Conservation (phyloP, 2,888 invertebrate species). For the Yponomeuta cagnagella region DNA sequence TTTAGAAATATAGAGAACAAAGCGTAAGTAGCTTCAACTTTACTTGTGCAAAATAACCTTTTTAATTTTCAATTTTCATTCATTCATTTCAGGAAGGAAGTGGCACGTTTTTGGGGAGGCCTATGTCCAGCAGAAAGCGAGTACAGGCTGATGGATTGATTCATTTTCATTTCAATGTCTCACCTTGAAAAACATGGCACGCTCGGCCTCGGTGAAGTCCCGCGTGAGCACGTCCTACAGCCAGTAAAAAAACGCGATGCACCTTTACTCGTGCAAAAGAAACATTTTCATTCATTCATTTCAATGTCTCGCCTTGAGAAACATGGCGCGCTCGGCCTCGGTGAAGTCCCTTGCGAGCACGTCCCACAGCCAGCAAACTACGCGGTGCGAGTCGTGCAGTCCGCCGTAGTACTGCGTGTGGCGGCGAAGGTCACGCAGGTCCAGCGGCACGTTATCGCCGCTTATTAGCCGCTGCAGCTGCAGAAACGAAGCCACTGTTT, state of each 20-base stretch:
- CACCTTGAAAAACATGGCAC: conserved; percentile 90
- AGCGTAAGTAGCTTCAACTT: too few species aligned
- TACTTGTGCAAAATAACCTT: too few species aligned
- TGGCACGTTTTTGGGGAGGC: too few species aligned
- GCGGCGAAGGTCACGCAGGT: conserved; percentile 88
- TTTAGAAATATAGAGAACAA: too few species aligned
- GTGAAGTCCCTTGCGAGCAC: conserved; percentile 96
- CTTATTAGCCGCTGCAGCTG: conserved; percentile 95
- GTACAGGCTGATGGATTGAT: too few species aligned
- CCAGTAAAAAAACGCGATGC: conserved; percentile 97
- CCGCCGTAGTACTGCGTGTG: conserved; percentile 99
- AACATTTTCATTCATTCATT: too few species aligned
- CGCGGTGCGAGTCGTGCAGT: conserved; percentile 97
- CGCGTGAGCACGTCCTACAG: conserved; percentile 96
- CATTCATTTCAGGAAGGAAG: too few species aligned
- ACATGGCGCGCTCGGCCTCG: conserved; percentile 93
- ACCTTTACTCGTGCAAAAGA: too few species aligned
- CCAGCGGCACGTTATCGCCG: conserved; percentile 95
- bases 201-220: conserved; percentile 93
- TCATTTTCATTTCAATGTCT: too few species aligned
- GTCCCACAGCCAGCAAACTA: conserved; percentile 99
- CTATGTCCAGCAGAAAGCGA: too few species aligned
- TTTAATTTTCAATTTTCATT: too few species aligned
- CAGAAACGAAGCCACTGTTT: too few species aligned
- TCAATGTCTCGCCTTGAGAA: conserved; percentile 85